Percentiles rank a stretch among this genome's conserved stretches.
phyloP scores from a whole-genome alignment of 2,888 invertebrate genomes.

The Clusia tigrina region DNA sequence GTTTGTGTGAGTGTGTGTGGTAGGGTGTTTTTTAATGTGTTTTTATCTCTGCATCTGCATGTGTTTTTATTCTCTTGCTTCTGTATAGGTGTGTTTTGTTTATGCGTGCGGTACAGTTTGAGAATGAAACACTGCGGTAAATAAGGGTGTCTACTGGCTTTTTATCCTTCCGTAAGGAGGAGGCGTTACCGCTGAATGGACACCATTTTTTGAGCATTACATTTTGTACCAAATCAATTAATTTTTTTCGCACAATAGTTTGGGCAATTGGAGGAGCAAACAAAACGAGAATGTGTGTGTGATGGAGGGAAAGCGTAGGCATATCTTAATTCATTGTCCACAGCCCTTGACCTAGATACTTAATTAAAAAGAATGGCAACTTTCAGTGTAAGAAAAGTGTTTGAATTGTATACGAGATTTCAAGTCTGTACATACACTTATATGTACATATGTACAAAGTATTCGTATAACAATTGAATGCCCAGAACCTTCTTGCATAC shows the following conservation, averaged over 20 bases:
- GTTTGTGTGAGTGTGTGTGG: background rate
- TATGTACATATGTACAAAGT: background rate
- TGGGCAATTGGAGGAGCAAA: no score
- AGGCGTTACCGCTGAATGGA: constrained; percentile 38
- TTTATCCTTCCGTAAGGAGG: constrained; percentile 34
- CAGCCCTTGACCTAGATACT: background rate
- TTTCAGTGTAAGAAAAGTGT: background rate
- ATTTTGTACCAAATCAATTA: no score
- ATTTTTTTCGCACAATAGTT: no score
- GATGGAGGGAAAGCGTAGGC: no score
- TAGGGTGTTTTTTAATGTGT: background rate
- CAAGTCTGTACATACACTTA: background rate
- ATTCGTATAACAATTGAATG: background rate
- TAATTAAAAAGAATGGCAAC: background rate
- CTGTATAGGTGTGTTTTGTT: background rate
- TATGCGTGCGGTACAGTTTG: constrained; percentile 19
- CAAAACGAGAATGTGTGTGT: no score
- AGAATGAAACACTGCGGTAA: constrained; percentile 32
- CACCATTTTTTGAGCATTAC: constrained; percentile 51
- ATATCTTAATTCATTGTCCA: background rate
- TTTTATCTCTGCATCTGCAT: background rate
- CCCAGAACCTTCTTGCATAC: constrained; percentile 10
- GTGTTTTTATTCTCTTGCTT: background rate
- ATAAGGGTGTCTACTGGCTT: constrained; percentile 44
- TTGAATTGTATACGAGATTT: background rate